Conservation (phyloP, 1,140 invertebrate genomes). For the Leptinotarsa lineolata region DNA sequence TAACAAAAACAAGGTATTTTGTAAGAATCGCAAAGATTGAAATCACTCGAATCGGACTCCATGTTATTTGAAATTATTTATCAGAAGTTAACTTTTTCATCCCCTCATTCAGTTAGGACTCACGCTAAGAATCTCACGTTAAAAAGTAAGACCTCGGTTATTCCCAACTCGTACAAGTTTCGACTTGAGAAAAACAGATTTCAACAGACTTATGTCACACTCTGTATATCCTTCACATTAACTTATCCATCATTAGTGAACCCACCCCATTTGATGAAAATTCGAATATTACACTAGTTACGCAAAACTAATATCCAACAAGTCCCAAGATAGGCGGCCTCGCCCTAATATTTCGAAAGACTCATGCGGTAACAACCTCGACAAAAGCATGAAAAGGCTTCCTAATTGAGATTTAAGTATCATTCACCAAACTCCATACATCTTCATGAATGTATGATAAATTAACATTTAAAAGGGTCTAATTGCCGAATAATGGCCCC, state of each 20-base stretch:
- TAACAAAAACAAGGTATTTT: no score
- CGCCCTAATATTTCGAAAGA: not conserved
- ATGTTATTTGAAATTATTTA: not conserved
- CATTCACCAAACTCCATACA: slow-evolving; percentile 30
- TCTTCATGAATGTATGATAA: slow-evolving; percentile 36
- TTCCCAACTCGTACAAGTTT: no score
- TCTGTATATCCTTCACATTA: no score
- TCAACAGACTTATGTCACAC: no score
- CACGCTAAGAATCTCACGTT: no score
- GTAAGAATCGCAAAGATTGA: no score
- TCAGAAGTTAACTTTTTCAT: not conserved
- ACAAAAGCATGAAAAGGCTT: not conserved
- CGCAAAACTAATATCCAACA: not conserved
- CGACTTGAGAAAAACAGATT: no score
- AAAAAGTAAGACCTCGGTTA: no score
- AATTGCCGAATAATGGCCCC: slow-evolving; percentile 34
- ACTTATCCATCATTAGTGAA: not conserved
- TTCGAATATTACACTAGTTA: not conserved
- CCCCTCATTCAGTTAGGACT: no score
- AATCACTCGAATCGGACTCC: no score
- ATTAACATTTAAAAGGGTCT: slow-evolving; percentile 36
- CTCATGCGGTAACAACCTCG: not conserved
- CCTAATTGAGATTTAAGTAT: slow-evolving; percentile 39
- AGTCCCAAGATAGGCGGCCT: not conserved
- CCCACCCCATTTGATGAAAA: not conserved